Evolutionary conservation across 2,888 invertebrate species (phyloP), one percentile per base, ranked within the genome.

Genomic region (Conops quadrifasciatus): DNA sequence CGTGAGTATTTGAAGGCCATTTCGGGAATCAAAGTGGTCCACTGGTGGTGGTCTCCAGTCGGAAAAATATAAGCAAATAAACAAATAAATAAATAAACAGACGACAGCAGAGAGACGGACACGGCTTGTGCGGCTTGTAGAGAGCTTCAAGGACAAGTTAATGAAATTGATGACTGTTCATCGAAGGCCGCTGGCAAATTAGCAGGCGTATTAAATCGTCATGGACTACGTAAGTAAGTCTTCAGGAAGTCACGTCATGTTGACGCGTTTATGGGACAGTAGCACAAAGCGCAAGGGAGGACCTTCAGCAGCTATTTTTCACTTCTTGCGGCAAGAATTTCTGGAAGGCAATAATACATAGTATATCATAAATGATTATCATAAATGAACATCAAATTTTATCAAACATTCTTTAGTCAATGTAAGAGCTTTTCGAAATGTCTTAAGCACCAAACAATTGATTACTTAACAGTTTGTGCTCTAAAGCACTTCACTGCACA

Each of bases 171-270:
- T 21, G 13, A 24, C 58, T 58, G 11, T 28, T 45, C 43, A 24
- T 58, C 28, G 26, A 28, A 28, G 58, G 58, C 24, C 58, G 21
- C 7, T 15, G 58, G 58, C 2, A n/a, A 26, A 53, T 53, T 36
- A 36, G 9, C 19, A 13, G 49, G 19, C 49, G 65, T 43, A 2
- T 24, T 56, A 24, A 56, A 19, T 56, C 21, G 5, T 51, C 24
- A 21, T 62, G 75, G 66, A 74, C 51, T 62, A 43, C 53, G 11
- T 53, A 1, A 43, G n/a, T n/a, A n/a, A 67, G 7, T 64, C 70
- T 53, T 70, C 69, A 47, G 28, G 26, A 73, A 75, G 58, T 58
- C 58, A 53, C 21, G 53, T 53, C 53, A 73, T 75, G 76, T 75
- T 76, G 63, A 45, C 45, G 45, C 24, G 47, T 26, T 26, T 3